Evolutionary conservation across 2,797 vertebrate species (phyloP).

Genomic region (Gephyroberyx darwinii): DNA sequence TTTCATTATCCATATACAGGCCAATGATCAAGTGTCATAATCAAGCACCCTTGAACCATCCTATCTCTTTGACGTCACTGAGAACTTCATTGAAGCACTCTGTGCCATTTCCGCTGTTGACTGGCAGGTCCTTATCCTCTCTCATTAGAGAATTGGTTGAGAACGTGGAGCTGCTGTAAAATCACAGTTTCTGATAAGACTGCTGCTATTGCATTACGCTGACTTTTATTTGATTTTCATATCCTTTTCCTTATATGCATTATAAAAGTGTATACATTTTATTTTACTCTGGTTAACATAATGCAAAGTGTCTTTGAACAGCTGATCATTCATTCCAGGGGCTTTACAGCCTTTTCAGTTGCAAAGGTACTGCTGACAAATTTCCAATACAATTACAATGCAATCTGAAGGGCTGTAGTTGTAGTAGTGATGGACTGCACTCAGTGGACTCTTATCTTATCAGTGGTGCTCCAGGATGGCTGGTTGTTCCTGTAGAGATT

Average conservation of each 20-base stretch:
- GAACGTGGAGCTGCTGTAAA: slow-evolving; percentile 1
- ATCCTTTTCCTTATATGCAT: background rate
- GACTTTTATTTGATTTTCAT: background rate
- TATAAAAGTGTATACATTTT: too few species aligned
- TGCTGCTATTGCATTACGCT: background rate
- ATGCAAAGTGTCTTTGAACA: too few species aligned
- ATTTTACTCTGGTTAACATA: too few species aligned
- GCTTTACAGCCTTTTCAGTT: too few species aligned
- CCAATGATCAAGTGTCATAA: slow-evolving; percentile 42
- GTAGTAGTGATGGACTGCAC: slow-evolving; percentile 8
- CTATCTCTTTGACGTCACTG: slow-evolving; percentile 50
- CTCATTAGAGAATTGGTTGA: slow-evolving; percentile 1
- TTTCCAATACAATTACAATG: background rate
- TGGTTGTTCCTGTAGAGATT: slow-evolving; percentile 42
- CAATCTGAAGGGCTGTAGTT: slow-evolving; percentile 21
- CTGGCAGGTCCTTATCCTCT: slow-evolving; percentile 32
- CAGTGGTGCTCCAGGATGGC: slow-evolving; percentile 42
- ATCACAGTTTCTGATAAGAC: background rate
- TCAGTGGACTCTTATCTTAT: slow-evolving; percentile 65
- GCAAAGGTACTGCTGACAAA: background rate
- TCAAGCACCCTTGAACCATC: slow-evolving; percentile 60
- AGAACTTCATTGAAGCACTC: too few species aligned
- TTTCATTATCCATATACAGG: slow-evolving; percentile 44
- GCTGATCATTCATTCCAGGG: background rate
- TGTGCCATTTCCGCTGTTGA: background rate